These are phyloP conservation scores for Nansenia antarctica DNA, from an alignment of 2,113 vertebrate genomes.

Conservation along the genomic window DNA sequence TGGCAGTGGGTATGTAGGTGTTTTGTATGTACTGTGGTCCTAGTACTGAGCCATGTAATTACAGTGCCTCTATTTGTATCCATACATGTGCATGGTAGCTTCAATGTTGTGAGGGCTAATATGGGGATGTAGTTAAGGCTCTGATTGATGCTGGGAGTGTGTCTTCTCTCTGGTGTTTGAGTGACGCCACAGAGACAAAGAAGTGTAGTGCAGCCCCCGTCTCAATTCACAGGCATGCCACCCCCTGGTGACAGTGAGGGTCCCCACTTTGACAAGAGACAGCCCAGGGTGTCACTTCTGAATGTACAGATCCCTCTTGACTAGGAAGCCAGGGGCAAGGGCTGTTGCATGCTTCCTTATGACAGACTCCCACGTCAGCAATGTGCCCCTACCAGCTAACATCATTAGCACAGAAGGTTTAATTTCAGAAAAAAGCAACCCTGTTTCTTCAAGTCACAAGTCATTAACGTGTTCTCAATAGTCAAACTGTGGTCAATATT, in stretches of 20 bases:
- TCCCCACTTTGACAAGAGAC: constrained; percentile 74
- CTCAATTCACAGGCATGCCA: constrained; percentile 60
- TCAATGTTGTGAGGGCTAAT: constrained; percentile 19
- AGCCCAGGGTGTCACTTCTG: constrained; percentile 75
- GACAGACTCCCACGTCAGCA: constrained; percentile 75
- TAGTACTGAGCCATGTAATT: neutral
- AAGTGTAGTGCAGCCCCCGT: constrained; percentile 54
- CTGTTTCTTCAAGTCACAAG: constrained; percentile 76
- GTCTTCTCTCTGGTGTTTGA: constrained; percentile 64
- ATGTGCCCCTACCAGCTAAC: constrained; percentile 73
- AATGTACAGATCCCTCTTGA: constrained; percentile 73
- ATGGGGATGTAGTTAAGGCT: constrained; percentile 42
- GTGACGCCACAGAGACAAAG: constrained; percentile 72
- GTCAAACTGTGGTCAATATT: constrained; percentile 73
- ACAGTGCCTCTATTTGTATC: neutral
- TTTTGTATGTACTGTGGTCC: neutral
- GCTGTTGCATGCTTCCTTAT: constrained; percentile 67
- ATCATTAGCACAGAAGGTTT: constrained; percentile 74
- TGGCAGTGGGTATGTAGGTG: neutral
- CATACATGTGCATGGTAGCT: constrained; percentile 33
- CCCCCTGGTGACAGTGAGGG: constrained; percentile 58
- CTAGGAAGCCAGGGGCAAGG: constrained; percentile 74
- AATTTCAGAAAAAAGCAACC: constrained; percentile 66
- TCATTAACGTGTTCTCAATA: constrained; percentile 72
- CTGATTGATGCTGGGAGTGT: constrained; percentile 71